phyloP scores from a whole-genome alignment of 2,113 vertebrate genomes.

The Perca fluviatilis region DNA sequence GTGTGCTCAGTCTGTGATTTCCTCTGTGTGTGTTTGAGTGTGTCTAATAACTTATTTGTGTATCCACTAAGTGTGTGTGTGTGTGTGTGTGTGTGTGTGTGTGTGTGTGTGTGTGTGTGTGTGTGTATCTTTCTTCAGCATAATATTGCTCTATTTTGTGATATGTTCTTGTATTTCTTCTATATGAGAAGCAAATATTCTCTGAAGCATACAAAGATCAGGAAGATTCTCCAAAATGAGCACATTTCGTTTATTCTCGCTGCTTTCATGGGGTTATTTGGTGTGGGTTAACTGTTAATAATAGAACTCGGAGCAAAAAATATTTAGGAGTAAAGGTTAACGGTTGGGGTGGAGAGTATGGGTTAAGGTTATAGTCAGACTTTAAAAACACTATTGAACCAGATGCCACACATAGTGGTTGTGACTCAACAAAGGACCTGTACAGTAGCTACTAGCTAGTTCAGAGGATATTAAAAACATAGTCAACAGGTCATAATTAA shows the following conservation, averaged over 20 bases:
- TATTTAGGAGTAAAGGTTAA: background rate
- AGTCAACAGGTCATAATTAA: too few species aligned
- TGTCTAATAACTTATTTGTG: background rate
- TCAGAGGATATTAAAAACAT: too few species aligned
- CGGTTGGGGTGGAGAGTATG: background rate
- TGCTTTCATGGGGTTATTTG: background rate
- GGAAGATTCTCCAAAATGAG: background rate
- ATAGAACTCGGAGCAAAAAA: background rate
- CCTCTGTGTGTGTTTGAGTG: background rate
- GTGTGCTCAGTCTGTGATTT: slow-evolving; percentile 28
- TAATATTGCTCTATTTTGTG: background rate
- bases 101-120: background rate
- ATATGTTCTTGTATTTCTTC: slow-evolving; percentile 3
- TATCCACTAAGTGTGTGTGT: background rate
- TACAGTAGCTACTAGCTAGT: too few species aligned
- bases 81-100: background rate
- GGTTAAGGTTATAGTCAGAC: too few species aligned
- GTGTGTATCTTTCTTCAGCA: background rate
- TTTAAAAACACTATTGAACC: too few species aligned
- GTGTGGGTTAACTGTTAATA: background rate
- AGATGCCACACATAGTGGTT: too few species aligned
- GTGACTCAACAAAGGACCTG: too few species aligned
- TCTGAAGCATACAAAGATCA: background rate
- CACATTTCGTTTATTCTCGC: background rate
- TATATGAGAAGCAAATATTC: background rate